These are phyloP conservation scores for Tachysurus fulvidraco DNA, from an alignment of 2,113 vertebrate species.

Conservation along the genomic window DNA sequence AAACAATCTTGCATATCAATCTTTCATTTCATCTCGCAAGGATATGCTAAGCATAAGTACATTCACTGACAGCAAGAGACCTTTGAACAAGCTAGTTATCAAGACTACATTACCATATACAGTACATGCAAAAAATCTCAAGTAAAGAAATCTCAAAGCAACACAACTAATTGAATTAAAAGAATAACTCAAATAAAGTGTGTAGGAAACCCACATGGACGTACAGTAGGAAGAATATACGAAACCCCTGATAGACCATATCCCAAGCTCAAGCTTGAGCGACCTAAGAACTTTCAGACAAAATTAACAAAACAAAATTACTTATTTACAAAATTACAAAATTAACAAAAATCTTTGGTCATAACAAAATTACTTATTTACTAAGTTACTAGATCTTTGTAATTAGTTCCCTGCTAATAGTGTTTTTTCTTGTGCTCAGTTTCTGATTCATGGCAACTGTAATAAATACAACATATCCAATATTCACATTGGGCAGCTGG, in stretches of 20 bases:
- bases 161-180: neutral
- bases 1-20: too few relatives aligned
- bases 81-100: neutral
- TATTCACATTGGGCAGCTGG: neutral
- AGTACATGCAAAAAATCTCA: too few relatives aligned
- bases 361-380: neutral
- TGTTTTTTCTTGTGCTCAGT: neutral
- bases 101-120: neutral
- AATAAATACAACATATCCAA: neutral
- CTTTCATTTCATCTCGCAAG: neutral
- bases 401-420: neutral
- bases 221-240: neutral
- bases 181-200: neutral
- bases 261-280: neutral
- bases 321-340: neutral
- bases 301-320: too few relatives aligned
- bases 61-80: neutral
- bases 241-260: neutral
- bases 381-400: neutral
- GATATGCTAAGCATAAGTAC: neutral
- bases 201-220: neutral
- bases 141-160: neutral
- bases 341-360: too few relatives aligned
- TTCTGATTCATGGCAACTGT: neutral
- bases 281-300: neutral